A percentile compares a stretch with the other conserved stretches of the same genome.
These are phyloP conservation scores for Brachyptera risi DNA, from an alignment of 2,888 invertebrate species.

Conservation along the genomic window DNA sequence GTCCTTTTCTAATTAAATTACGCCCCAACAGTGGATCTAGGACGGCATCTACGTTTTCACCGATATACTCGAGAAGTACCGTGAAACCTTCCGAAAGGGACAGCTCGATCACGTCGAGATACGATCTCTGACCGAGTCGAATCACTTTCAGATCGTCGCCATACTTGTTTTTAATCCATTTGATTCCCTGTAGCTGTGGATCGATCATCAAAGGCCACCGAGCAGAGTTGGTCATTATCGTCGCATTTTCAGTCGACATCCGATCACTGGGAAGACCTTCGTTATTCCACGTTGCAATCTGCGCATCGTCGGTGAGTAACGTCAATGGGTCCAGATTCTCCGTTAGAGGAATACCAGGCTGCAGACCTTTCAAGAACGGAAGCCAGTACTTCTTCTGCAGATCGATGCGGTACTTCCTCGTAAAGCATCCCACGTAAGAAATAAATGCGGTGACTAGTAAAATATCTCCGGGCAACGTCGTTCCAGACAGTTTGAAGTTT, in stretches of 20 bases:
- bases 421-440: slow-evolving; percentile 93
- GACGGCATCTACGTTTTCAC: slow-evolving; percentile 84
- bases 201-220: slow-evolving; percentile 95
- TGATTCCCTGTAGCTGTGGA: slow-evolving; percentile 86
- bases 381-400: slow-evolving; percentile 76
- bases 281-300: slow-evolving; percentile 92
- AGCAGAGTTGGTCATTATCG: slow-evolving; percentile 82
- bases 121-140: slow-evolving; percentile 74
- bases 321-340: slow-evolving; percentile 74
- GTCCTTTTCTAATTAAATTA: slow-evolving; percentile 83
- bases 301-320: slow-evolving; percentile 89
- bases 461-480: slow-evolving; percentile 84
- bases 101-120: slow-evolving; percentile 76
- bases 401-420: slow-evolving; percentile 73
- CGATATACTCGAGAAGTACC: slow-evolving; percentile 84
- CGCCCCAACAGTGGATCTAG: slow-evolving; percentile 84
- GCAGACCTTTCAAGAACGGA: slow-evolving; percentile 60
- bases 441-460: slow-evolving; percentile 87
- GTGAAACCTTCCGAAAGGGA: slow-evolving; percentile 69
- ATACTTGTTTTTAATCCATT: slow-evolving; percentile 92
- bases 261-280: slow-evolving; percentile 86
- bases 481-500: slow-evolving; percentile 61
- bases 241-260: slow-evolving; percentile 94
- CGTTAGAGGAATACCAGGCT: slow-evolving; percentile 75
- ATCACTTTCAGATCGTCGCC: slow-evolving; percentile 62